phyloP scores from a whole-genome alignment of 2,888 invertebrate species.

The Melanostoma scalare region DNA sequence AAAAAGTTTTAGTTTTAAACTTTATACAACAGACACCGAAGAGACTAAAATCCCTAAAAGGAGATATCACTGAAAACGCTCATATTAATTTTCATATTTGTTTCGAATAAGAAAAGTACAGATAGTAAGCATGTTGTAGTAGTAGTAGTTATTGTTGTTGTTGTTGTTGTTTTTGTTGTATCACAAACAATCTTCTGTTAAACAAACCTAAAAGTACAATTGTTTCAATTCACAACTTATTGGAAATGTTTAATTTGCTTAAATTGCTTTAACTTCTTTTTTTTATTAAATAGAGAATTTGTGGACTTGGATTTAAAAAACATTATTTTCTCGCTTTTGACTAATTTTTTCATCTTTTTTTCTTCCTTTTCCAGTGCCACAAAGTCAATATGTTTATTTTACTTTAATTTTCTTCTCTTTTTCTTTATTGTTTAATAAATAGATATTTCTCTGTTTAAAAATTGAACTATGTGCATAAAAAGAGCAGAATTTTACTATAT shows the following conservation, averaged over 20 bases:
- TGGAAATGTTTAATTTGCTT: constrained; percentile 58
- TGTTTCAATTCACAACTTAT: constrained; percentile 65
- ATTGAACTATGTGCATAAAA: constrained; percentile 69
- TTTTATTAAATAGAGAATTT: constrained; percentile 53
- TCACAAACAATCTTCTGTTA: constrained; percentile 48
- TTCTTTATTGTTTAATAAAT: constrained; percentile 44
- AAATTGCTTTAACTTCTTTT: constrained; percentile 26
- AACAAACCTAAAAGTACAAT: constrained; percentile 64
- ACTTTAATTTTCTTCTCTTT: no score
- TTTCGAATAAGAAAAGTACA: constrained; percentile 54
- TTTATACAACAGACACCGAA: constrained; percentile 67
- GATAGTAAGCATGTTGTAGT: constrained; percentile 54
- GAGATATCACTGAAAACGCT: constrained; percentile 73
- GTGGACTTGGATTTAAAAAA: constrained; percentile 39
- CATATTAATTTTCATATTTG: constrained; percentile 37
- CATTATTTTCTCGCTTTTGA: constrained; percentile 41
- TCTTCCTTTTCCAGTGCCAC: constrained; percentile 31
- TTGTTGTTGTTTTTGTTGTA: background rate
- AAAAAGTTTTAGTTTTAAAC: constrained; percentile 48
- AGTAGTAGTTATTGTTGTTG: no score
- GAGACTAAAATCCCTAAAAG: constrained; percentile 61
- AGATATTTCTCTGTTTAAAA: constrained; percentile 52
- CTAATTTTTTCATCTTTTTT: constrained; percentile 42
- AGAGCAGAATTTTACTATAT: constrained; percentile 62
- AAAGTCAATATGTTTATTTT: constrained; percentile 46